These are phyloP conservation scores for Salarias fasciatus DNA, from an alignment of 2,797 vertebrate genomes.

Conservation along the genomic window DNA sequence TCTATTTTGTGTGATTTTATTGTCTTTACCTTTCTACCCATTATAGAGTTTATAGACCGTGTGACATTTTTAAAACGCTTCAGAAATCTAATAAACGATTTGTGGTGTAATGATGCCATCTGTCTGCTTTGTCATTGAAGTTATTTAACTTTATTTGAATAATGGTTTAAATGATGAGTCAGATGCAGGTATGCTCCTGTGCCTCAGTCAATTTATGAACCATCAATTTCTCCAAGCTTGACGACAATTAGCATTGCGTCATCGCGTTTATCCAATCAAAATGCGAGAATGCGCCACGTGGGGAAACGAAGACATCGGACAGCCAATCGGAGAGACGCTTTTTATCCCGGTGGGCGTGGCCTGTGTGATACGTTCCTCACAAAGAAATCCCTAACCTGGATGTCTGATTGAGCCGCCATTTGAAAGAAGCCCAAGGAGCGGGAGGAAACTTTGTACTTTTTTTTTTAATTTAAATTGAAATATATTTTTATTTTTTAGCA, in stretches of 20 bases:
- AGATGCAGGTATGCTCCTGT: slow-evolving; percentile 1
- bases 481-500: slow-evolving; percentile 44
- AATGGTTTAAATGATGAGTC: too few relatives aligned
- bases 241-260: not conserved
- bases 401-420: slow-evolving; percentile 75
- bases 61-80: too few relatives aligned
- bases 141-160: too few relatives aligned
- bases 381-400: slow-evolving; percentile 61
- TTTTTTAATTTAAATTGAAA: slow-evolving; percentile 41
- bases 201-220: slow-evolving; percentile 29
- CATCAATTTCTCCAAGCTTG: not conserved
- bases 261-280: slow-evolving; percentile 54
- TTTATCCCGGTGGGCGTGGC: slow-evolving; percentile 48
- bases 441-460: slow-evolving; percentile 40
- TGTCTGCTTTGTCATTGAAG: too few relatives aligned
- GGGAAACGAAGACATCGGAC: not conserved
- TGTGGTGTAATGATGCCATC: too few relatives aligned
- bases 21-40: too few relatives aligned
- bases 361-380: slow-evolving; percentile 23
- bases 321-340: slow-evolving; percentile 54
- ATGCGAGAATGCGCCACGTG: not conserved
- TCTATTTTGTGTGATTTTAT: too few relatives aligned
- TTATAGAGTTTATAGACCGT: too few relatives aligned
- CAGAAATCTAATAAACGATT: not conserved
- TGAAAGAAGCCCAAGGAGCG: slow-evolving; percentile 42